Conservation (phyloP, 2,888 invertebrate species). For the Netelia virgata region DNA sequence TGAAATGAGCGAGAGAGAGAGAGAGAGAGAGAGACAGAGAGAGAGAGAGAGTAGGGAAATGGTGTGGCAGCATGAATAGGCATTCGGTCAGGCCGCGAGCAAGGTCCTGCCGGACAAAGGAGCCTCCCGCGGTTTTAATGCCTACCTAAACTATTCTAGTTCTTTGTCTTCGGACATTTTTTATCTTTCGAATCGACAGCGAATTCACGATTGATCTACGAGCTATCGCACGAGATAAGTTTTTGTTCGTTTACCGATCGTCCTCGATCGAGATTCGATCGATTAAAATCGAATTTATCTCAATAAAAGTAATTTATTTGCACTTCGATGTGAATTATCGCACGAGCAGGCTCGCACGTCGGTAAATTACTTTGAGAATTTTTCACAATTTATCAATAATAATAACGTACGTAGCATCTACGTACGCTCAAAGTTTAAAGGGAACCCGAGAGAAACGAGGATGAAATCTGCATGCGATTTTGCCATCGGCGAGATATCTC, state of each 20-base stretch:
- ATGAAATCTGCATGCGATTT: slow-evolving; percentile 56
- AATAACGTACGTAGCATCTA: too few relatives aligned
- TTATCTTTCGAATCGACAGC: slow-evolving; percentile 10
- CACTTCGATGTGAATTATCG: too few relatives aligned
- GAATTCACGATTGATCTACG: background rate
- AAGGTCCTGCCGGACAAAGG: slow-evolving; percentile 62
- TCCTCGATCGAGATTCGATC: too few relatives aligned
- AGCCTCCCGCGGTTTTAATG: slow-evolving; percentile 37
- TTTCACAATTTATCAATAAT: too few relatives aligned
- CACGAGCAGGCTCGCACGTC: too few relatives aligned
- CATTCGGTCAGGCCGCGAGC: slow-evolving; percentile 57
- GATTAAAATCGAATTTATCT: too few relatives aligned
- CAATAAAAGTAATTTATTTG: too few relatives aligned
- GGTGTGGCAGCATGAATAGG: slow-evolving; percentile 56
- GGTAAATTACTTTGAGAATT: too few relatives aligned
- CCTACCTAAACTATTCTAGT: slow-evolving; percentile 42
- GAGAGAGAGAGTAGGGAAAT: slow-evolving; percentile 35
- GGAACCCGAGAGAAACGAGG: slow-evolving; percentile 20
- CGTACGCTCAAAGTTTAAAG: slow-evolving; percentile 7
- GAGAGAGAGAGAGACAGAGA: slow-evolving; percentile 28
- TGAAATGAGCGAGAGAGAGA: slow-evolving; percentile 61
- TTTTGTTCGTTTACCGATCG: too few relatives aligned
- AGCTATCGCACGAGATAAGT: slow-evolving; percentile 19
- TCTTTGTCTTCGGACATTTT: slow-evolving; percentile 44
- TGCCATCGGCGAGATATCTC: slow-evolving; percentile 62